These are phyloP conservation scores for Australoheros facetus DNA, from an alignment of 2,797 vertebrate genomes.

Conservation along the genomic window DNA sequence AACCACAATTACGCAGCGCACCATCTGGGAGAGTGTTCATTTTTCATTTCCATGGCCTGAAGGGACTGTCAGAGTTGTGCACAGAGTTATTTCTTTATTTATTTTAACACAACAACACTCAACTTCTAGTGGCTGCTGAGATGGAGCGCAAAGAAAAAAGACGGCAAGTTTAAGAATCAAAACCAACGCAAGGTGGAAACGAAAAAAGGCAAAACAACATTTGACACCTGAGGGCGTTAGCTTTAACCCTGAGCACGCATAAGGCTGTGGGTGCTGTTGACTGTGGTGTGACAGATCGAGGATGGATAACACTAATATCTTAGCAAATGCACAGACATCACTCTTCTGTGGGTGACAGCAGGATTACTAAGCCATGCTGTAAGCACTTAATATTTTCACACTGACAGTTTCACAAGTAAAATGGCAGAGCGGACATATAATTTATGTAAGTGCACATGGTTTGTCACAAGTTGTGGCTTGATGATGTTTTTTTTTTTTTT, in stretches of 20 bases:
- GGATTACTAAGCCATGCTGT: constrained; percentile 62
- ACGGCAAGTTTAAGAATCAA: constrained; percentile 15
- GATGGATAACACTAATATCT: constrained; percentile 69
- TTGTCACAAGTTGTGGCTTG: constrained; percentile 39
- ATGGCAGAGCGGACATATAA: constrained; percentile 20
- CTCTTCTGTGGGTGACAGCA: constrained; percentile 58
- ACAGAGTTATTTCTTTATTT: constrained; percentile 4
- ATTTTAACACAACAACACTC: not conserved
- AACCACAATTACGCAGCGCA: constrained; percentile 52
- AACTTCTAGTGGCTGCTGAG: constrained; percentile 11
- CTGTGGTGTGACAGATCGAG: constrained; percentile 51
- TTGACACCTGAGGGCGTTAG: constrained; percentile 35
- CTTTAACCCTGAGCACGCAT: constrained; percentile 39
- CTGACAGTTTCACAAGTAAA: constrained; percentile 55
- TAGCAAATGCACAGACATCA: constrained; percentile 55
- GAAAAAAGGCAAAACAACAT: constrained; percentile 23
- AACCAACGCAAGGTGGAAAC: constrained; percentile 30
- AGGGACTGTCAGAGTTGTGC: constrained; percentile 29
- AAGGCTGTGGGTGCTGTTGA: constrained; percentile 38
- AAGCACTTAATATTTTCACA: constrained; percentile 56
- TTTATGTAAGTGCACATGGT: constrained; percentile 39
- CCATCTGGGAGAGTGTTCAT: constrained; percentile 53
- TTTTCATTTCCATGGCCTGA: constrained; percentile 47
- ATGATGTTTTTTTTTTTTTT: constrained; percentile 32
- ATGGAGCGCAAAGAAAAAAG: constrained; percentile 7